These are phyloP conservation scores for Anoplolepis gracilipes DNA, from an alignment of 1,140 invertebrate genomes.

Conservation along the genomic window DNA sequence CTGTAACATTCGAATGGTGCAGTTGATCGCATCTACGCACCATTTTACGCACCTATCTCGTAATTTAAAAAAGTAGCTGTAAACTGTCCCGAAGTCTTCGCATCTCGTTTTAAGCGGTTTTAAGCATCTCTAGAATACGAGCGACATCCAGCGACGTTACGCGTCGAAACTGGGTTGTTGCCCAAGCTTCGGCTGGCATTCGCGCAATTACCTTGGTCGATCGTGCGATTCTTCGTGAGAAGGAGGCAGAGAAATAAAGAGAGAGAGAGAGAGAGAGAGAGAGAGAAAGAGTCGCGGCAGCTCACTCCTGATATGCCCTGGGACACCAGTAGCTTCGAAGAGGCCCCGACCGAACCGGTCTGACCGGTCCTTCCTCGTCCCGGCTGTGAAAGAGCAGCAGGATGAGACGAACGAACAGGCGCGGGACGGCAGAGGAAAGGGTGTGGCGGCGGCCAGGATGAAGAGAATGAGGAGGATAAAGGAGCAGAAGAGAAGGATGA, in stretches of 20 bases:
- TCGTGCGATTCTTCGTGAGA: conserved; percentile 18
- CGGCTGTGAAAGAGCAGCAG: conserved; percentile 61
- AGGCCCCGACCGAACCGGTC: conserved; percentile 63
- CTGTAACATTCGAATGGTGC: neutral
- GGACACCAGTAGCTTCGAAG: conserved; percentile 67
- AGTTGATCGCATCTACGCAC: neutral
- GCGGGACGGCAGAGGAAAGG: too few species aligned
- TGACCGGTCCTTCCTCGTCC: conserved; percentile 58
- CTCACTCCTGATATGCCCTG: conserved; percentile 38
- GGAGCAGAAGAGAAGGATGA: conserved; percentile 2
- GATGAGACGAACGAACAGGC: too few species aligned
- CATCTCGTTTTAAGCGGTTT: neutral
- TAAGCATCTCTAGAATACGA: neutral
- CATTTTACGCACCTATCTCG: neutral
- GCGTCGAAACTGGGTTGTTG: conserved; percentile 65
- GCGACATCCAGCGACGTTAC: conserved; percentile 17
- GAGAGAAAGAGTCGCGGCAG: conserved; percentile 26
- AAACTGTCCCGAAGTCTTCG: too few species aligned
- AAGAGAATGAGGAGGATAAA: conserved; percentile 41
- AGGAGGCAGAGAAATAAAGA: neutral
- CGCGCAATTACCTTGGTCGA: conserved; percentile 42
- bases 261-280: conserved; percentile 6
- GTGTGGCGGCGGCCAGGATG: neutral
- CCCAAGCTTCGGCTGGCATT: conserved; percentile 29
- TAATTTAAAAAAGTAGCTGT: neutral